These are phyloP conservation scores for Zenarchopterus dispar DNA, from an alignment of 2,797 vertebrate genomes.

Conservation along the genomic window DNA sequence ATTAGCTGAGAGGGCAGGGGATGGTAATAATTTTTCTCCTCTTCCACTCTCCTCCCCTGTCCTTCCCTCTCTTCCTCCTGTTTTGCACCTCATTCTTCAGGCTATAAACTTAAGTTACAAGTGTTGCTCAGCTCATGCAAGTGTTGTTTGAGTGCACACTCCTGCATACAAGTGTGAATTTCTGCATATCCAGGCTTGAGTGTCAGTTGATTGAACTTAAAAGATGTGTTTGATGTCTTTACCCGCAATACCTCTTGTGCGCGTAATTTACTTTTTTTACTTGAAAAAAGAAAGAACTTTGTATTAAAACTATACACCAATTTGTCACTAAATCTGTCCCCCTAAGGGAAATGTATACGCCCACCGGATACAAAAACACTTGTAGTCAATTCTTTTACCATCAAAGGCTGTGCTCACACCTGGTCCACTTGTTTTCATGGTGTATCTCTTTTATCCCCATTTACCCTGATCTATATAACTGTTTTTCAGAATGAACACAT, in stretches of 20 bases:
- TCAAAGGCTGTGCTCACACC: no score
- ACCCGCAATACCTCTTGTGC: background rate
- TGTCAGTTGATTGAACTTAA: conserved; percentile 25
- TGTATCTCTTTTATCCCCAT: no score
- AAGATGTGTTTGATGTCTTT: conserved; percentile 57
- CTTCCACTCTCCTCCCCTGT: conserved; percentile 61
- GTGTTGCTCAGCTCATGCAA: conserved; percentile 67
- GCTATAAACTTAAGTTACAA: conserved; percentile 76
- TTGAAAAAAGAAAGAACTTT: conserved; percentile 21
- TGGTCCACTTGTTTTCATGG: no score
- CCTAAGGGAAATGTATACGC: conserved; percentile 17
- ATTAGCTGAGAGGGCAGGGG: conserved; percentile 71
- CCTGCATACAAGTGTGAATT: conserved; percentile 17
- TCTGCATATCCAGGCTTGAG: conserved; percentile 30
- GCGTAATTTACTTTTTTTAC: conserved; percentile 52
- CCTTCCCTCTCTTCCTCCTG: conserved; percentile 58
- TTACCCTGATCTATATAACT: no score
- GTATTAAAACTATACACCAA: conserved; percentile 22
- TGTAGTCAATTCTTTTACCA: background rate
- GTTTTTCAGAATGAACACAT: no score
- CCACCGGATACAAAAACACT: conserved; percentile 4
- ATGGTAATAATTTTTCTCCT: conserved; percentile 73
- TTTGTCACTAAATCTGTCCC: conserved; percentile 31
- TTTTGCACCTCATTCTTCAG: conserved; percentile 65
- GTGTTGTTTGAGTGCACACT: conserved; percentile 21